Percentiles rank a stretch among this genome's conserved stretches.
Conservation (phyloP, 2,113 vertebrate genomes). For the Australoheros scitulus region DNA sequence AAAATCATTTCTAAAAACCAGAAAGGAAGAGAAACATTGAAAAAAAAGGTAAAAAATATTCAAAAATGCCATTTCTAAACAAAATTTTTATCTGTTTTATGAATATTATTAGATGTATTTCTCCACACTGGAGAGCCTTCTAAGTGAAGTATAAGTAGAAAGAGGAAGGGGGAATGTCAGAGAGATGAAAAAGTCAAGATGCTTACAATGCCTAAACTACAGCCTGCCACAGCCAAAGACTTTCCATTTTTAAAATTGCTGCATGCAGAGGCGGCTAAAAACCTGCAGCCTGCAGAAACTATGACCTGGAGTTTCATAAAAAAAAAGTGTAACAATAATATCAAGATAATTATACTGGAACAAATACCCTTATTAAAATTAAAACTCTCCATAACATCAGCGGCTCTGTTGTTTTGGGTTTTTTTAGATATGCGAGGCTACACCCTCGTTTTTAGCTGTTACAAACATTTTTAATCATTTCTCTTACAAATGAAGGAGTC, state of each 20-base stretch:
- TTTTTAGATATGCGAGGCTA: too few species aligned
- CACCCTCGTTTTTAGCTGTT: background rate
- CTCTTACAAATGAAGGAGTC: background rate
- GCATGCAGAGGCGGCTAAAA: too few species aligned
- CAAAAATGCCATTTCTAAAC: background rate
- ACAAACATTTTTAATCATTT: background rate
- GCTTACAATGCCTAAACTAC: rapidly evolving
- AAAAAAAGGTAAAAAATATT: background rate
- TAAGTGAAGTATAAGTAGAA: background rate
- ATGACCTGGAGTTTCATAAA: background rate
- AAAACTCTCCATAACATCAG: background rate
- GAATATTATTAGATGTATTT: background rate
- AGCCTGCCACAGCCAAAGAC: too few species aligned
- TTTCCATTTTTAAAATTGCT: background rate
- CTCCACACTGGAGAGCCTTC: rapidly evolving
- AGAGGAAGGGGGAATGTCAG: too few species aligned
- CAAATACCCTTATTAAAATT: background rate
- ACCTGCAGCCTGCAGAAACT: too few species aligned
- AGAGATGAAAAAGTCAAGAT: background rate
- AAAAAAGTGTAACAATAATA: background rate
- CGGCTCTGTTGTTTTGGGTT: background rate
- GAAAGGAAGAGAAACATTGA: background rate
- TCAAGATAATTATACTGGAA: background rate
- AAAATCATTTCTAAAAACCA: background rate
- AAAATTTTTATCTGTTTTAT: background rate